phyloP scores from a whole-genome alignment of 2,797 vertebrate species.

The Pseudochirops corinnae region DNA sequence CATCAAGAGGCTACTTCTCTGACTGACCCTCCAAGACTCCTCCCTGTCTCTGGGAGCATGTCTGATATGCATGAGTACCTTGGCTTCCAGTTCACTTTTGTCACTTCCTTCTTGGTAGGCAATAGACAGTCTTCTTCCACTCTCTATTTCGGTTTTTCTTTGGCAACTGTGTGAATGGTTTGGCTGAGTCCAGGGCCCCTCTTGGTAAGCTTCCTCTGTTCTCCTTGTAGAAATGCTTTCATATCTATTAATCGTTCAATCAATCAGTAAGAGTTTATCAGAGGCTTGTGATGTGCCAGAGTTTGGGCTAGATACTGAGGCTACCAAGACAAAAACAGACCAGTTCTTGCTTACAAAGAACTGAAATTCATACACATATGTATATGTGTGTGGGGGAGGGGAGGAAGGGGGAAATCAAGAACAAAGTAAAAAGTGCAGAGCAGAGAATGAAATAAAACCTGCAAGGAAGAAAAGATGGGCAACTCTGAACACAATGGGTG shows the following conservation, averaged over 20 bases:
- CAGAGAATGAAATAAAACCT: no score
- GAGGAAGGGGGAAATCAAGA: no score
- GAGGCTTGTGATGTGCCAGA: background rate
- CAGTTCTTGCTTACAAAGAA: background rate
- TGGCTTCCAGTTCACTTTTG: background rate
- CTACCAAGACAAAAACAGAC: background rate
- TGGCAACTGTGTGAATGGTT: background rate
- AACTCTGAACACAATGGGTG: no score
- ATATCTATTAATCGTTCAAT: background rate
- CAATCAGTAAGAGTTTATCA: background rate
- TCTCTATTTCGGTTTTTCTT: background rate
- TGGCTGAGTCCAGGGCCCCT: background rate
- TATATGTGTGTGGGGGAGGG: no score
- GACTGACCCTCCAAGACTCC: background rate
- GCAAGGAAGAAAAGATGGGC: no score
- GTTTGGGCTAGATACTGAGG: background rate
- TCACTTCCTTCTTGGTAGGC: background rate
- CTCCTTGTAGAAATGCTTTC: background rate
- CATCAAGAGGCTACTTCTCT: background rate
- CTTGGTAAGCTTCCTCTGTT: background rate
- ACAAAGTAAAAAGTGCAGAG: no score
- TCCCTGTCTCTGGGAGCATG: background rate
- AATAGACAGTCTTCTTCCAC: background rate
- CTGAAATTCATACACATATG: background rate
- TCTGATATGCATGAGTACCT: background rate